Evolutionary conservation across 2,113 vertebrate genomes (phyloP), one percentile per base, ranked within the genome.

Genomic region (Platichthys stellatus): DNA sequence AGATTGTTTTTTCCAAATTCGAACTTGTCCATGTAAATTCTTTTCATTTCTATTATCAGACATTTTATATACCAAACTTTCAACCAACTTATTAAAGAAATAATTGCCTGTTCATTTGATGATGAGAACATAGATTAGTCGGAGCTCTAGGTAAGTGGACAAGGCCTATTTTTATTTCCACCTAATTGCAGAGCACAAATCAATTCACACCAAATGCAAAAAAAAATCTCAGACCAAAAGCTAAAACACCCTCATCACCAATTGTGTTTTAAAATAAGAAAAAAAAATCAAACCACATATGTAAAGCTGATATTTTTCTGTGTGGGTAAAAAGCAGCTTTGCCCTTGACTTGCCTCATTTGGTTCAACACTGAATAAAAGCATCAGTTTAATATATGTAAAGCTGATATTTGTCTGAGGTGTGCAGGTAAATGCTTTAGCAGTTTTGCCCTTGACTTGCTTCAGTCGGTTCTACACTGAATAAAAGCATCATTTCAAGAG

Each of bases 401-500:
- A 81, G 88, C 86, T 74, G 38, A 71, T 81, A 66, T 91, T 89
- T 86, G 79, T 80, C 78, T 82, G 78, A 79, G 82, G 80, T 45
- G 64, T 78, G 69, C 57, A 35, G 72, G 71, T 76, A 80, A 85
- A 82, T 65, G 71, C 79, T 82, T 90, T 76, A 63, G 85, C 79
- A 54, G 67, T 74, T 78, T 80, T 90, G 92, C 78, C 91, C 92
- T 92, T 89, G 90, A 92, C 89, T 86, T 71, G 87, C 84, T 80
- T 82, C 77, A 82, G 81, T 88, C 84, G 88, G 80, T 87, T 91
- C 91, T 87, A 61, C 72, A 76, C 81, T 85, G 80, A 90, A 90
- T 88, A 85, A 92, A 92, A 88, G 87, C 83, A 75, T 88, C 51
- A 90, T 93, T 94, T 92, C 81, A 76, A 84, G 84, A 87, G 88